A percentile compares a stretch with the other conserved stretches of the same genome.
Conservation (phyloP, 2,888 invertebrate genomes). For the Caenorhabditis sinica region DNA sequence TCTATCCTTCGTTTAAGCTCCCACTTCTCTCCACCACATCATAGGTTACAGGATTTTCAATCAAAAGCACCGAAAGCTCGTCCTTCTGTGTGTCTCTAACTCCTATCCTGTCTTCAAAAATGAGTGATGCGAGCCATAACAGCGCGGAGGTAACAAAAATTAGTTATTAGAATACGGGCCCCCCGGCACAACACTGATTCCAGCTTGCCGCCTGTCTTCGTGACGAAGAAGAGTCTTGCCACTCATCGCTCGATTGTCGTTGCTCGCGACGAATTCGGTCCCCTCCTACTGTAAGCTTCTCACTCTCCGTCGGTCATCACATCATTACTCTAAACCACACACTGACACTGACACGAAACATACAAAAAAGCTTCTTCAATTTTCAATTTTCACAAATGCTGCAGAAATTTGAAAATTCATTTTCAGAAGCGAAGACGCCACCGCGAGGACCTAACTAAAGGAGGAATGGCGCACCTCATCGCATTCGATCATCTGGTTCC, state of each 20-base stretch:
- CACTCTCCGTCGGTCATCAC: not conserved
- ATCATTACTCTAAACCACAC: no score
- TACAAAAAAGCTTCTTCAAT: not conserved
- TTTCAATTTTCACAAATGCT: not conserved
- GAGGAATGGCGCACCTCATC: conserved; percentile 44
- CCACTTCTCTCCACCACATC: not conserved
- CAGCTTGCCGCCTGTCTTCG: conserved; percentile 42
- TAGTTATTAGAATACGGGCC: not conserved
- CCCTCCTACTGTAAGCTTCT: conserved; percentile 13
- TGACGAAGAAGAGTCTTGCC: conserved; percentile 5
- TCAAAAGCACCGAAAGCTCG: conserved; percentile 3
- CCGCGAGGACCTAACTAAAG: not conserved
- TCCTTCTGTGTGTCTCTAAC: conserved; percentile 15
- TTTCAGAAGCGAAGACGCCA: conserved; percentile 37
- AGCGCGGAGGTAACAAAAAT: conserved; percentile 35
- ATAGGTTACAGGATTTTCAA: conserved; percentile 22
- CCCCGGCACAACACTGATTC: conserved; percentile 5
- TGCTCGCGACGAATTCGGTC: conserved; percentile 34
- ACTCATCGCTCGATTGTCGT: not conserved
- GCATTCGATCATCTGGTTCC: conserved; percentile 54
- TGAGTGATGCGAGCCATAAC: conserved; percentile 25
- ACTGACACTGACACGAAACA: no score
- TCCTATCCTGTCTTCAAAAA: not conserved
- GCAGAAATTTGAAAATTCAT: not conserved
- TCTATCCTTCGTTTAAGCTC: not conserved